These are phyloP conservation scores for Periparus ater DNA, from an alignment of 2,797 vertebrate genomes.

Conservation along the genomic window DNA sequence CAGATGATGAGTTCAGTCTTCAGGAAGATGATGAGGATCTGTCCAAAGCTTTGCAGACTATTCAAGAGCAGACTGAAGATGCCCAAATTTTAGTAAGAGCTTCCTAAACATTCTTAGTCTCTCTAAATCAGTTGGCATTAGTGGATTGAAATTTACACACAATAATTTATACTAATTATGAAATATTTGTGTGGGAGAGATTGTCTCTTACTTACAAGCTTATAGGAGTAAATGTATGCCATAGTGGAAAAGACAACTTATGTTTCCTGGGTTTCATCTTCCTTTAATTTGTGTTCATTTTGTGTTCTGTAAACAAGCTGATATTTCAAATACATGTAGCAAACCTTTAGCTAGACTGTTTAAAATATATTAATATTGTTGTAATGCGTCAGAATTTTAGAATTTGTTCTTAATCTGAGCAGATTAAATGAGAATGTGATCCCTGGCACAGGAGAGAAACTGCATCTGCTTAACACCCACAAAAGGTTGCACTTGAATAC, in stretches of 20 bases:
- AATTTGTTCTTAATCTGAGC: not conserved
- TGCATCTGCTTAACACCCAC: not conserved
- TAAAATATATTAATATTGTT: not conserved
- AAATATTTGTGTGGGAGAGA: not conserved
- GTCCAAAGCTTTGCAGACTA: slow-evolving; percentile 69
- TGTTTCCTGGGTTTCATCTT: not conserved
- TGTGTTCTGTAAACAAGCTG: not conserved
- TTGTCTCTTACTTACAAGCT: not conserved
- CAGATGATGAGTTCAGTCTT: slow-evolving; percentile 75
- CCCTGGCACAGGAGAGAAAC: not conserved
- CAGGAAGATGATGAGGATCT: slow-evolving; percentile 83
- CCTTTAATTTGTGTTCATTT: not conserved
- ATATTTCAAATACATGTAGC: not conserved
- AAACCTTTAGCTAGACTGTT: not conserved
- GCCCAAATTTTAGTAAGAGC: slow-evolving; percentile 66
- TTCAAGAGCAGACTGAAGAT: slow-evolving; percentile 71
- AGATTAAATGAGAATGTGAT: not conserved
- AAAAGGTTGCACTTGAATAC: not conserved
- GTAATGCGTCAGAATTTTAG: not conserved
- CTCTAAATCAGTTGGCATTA: not conserved
- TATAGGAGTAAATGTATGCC: not conserved
- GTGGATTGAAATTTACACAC: not conserved
- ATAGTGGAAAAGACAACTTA: not conserved
- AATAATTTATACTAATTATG: not conserved
- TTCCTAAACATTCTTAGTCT: not conserved